Evolutionary conservation across 2,113 vertebrate genomes (phyloP), one percentile per base, ranked within the genome.

Genomic region (Caranx melampygus): DNA sequence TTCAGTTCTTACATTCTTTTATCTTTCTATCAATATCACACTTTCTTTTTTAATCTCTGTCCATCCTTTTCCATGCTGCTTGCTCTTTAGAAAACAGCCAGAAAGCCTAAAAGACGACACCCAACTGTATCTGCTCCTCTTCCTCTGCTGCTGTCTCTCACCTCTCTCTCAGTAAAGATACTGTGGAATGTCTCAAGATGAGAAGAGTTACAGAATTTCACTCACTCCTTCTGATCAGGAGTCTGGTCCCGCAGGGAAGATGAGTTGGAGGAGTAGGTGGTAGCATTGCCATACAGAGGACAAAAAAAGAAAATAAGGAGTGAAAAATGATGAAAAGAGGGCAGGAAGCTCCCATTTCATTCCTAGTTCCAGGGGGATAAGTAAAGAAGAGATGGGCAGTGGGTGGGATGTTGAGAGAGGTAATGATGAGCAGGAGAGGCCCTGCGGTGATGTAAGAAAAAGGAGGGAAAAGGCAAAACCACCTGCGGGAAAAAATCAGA

Each of bases 291-390:
- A 61, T 75, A 44, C 21, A 15, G 63, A 76, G 72, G 80, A 84
- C 68, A 59, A 76, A 65, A 74, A 76, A 80, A 64, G 47, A 16
- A 45, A 71, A 21, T 21, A 45, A 79, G 37, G 65, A 72, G 64
- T 14, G 54, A 13, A 61, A 77, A 75, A 87, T 88, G 61, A 90
- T 91, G 78, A 89, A 81, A 80, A 84, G 84, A 72, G 64, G 68
- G 26, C 58, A 78, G 60, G 75, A 63, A 78, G 81, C 51, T 64
- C 21, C n/a, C 1, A 2, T 77, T 83, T 79, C 45, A 40, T 70
- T 70, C 55, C 61, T 15, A 14, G 44, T 77, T 82, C 55, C 0
- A 2, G 34, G 71, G 69, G 69, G 42, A 60, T 66, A 73, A 63
- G 83, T 65, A 59, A 10, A 44, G 67, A 77, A 75, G 58, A 67